Evolutionary conservation across 1,140 invertebrate species (phyloP).

Genomic region (Nephila pilipes): DNA sequence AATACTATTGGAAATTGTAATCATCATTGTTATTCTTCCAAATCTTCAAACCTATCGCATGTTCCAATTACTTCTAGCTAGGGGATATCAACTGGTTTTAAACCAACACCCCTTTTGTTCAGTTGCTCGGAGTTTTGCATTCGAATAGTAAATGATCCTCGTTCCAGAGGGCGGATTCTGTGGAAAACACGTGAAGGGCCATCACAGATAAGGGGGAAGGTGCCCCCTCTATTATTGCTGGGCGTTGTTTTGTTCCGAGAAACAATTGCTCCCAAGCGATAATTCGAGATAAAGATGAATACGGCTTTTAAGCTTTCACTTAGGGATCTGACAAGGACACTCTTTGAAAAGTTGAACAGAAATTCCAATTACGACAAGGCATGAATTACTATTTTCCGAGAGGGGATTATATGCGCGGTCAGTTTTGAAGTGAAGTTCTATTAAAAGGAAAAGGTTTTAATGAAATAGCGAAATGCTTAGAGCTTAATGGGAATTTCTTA

Average conservation of each 20-base stretch:
- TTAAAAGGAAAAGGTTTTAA: too few relatives aligned
- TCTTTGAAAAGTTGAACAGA: neutral
- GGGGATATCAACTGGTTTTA: neutral
- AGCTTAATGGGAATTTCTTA: neutral
- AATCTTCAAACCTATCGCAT: neutral
- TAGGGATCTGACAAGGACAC: neutral
- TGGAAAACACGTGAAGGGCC: neutral
- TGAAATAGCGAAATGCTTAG: neutral
- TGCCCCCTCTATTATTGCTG: neutral
- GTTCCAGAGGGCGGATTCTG: neutral
- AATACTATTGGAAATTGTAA: too few relatives aligned
- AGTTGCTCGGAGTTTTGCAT: neutral
- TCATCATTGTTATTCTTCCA: neutral
- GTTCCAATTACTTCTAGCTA: neutral
- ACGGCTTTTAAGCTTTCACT: slow-evolving; percentile 18
- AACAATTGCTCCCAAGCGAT: neutral
- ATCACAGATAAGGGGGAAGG: neutral
- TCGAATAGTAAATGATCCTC: neutral
- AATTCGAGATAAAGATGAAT: slow-evolving; percentile 28
- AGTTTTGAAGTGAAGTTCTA: neutral
- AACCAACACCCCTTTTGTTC: neutral
- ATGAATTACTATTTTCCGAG: neutral
- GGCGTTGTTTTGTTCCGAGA: neutral
- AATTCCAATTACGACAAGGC: neutral
- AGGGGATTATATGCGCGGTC: neutral